Evolutionary conservation across 1,140 invertebrate genomes (phyloP), one percentile per base, ranked within the genome.

Genomic region (Lordiphosa stackelbergi): DNA sequence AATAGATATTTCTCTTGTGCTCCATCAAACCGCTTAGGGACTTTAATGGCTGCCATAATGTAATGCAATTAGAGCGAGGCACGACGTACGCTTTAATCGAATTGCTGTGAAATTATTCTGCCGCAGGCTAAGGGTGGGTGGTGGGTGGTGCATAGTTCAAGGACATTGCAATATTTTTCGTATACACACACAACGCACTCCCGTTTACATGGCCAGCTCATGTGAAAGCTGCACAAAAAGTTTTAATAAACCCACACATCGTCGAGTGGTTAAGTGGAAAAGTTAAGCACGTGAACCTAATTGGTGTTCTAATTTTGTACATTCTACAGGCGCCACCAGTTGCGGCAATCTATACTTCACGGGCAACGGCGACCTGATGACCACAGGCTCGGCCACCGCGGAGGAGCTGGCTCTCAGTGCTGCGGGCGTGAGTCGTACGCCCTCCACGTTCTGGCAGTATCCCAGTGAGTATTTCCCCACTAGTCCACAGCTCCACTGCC

Each of bases 381-480:
- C 85, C 19, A 84, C 75, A 34, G 77, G 79, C 52, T 71, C 66
- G 1, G 66, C 85, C 38, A 85, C 75, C 7, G 84, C 85, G 16
- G 86, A 87, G 54, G 85, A 86, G 42, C 60, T 86, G 38, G 84
- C 79, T 24, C 53, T 87, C 2, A 78, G 73, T 49, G 73, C 73
- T 11, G 73, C 73, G 10, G 65, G 73, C 12, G 69, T 84, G 10
- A 87, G 74, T 47, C 63, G 86, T 3, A 70, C 86, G n/a, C 85
- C 92, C 71, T 90, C 93, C 53, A 91, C 93, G 62, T 89, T 94
- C 78, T 93, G 91, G 93, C 91, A 93, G 88, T 94, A 93, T 89
- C 92, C 93, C 71, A 90, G 92, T 93, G 87, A 91, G 90, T 88
- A 37, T 11, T 11, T 6, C 9, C 28, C 28, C 28, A 31, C 22